phyloP scores from a whole-genome alignment of 1,140 invertebrate genomes.

The Apis mellifera region Amel_HAv3.1 CM009934.2:8667001-8667500 shows the following conservation, averaged over 20 bases:
- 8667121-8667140: not conserved
- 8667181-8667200: not conserved
- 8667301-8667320: conserved; percentile 70
- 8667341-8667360: conserved; percentile 56
- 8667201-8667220: not conserved
- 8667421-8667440: conserved; percentile 52
- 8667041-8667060: too few relatives aligned
- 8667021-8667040: too few relatives aligned
- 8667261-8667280: conserved; percentile 49
- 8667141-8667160: not conserved
- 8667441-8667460: conserved; percentile 40
- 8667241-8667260: conserved; percentile 65
- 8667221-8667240: conserved; percentile 69
- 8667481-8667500: not conserved
- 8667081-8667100: too few relatives aligned
- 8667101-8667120: not conserved
- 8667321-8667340: conserved; percentile 74
- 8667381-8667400: conserved; percentile 45
- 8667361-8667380: conserved; percentile 58
- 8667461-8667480: conserved; percentile 39
- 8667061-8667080: too few relatives aligned
- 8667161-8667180: not conserved
- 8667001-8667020: not conserved
- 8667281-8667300: conserved; percentile 67
- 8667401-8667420: conserved; percentile 50